Evolutionary conservation across 2,797 vertebrate genomes (phyloP), one percentile per base, ranked within the genome.

Genomic region (Lateolabrax maculatus): DNA sequence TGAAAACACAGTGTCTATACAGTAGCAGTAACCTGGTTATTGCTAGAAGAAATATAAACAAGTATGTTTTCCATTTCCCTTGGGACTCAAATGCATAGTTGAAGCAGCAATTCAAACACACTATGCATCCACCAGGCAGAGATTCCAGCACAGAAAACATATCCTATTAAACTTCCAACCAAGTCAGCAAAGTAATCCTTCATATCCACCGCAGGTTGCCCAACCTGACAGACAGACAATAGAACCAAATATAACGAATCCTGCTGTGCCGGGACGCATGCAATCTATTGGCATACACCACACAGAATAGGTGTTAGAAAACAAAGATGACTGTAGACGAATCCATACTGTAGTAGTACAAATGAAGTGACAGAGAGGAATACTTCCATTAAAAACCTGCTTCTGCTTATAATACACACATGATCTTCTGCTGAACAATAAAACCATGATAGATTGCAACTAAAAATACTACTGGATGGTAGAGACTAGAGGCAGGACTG

Each of bases 141-240:
- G 79, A 88, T 79, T 69, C 68, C 56, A 56, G 80, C 76, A 81
- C 58, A 77, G 44, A 89, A 81, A 89, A 89, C 84, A 92, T 48
- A 86, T 89, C 71, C 77, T 68, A 84, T 94, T 89, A 87, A 86
- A 91, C 81, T 85, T 75, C 56, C 83, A 83, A 88, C 76, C 80
- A 84, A 88, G 82, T 88, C 83, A 89, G 90, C 87, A 94, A 78
- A 81, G 69, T 82, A 86, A 92, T 91, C 87, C 75, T 84, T 92
- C 81, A 89, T 81, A 90, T 87, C 81, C 87, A 86, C 79, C 84
- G 79, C 88, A 87, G 83, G 80, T 70, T 79, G 74, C 71, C 71
- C 75, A 75, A 75, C 79, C 76, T 82, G 84, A 92, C 80, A 87
- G 83, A 76, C 79, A 78, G 79, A 92, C 85, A 90, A 90, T 16